Percentiles rank a stretch among this genome's conserved stretches.
These are phyloP conservation scores for Chrysomela aeneicollis DNA, from an alignment of 2,888 invertebrate genomes.

Conservation along the genomic window DNA sequence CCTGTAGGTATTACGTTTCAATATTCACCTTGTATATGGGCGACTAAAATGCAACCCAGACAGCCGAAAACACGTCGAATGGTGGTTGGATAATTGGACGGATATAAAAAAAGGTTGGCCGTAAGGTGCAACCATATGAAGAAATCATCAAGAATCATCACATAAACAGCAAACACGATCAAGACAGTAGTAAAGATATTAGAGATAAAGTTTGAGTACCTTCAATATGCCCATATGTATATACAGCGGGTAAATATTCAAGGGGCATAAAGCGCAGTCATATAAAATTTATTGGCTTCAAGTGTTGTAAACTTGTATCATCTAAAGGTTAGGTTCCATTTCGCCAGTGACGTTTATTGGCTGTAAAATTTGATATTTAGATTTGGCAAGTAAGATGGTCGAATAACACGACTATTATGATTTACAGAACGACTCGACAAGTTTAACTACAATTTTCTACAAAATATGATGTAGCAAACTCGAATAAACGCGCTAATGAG, in stretches of 20 bases:
- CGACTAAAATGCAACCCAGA: too few species aligned
- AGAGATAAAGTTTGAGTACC: slow-evolving; percentile 34
- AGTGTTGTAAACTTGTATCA: slow-evolving; percentile 48
- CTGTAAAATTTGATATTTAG: slow-evolving; percentile 54
- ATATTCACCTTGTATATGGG: too few species aligned
- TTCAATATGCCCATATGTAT: slow-evolving; percentile 7
- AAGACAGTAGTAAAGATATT: slow-evolving; percentile 31
- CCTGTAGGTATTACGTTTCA: too few species aligned
- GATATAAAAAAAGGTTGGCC: background rate
- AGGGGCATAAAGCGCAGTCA: slow-evolving; percentile 35
- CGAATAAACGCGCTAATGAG: too few species aligned
- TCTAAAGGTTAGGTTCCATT: slow-evolving; percentile 47
- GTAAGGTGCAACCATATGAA: slow-evolving; percentile 13
- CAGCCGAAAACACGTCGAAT: too few species aligned
- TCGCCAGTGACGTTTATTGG: slow-evolving; percentile 50
- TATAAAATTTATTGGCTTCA: slow-evolving; percentile 47
- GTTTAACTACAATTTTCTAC: background rate
- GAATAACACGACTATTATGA: background rate
- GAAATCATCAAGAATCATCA: slow-evolving; percentile 18
- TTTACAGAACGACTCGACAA: background rate
- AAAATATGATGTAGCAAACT: background rate
- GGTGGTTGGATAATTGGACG: background rate
- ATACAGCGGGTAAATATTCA: slow-evolving; percentile 38
- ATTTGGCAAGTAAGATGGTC: slow-evolving; percentile 46
- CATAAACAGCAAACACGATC: slow-evolving; percentile 12